Evolutionary conservation across 2,888 invertebrate species (phyloP), one percentile per base, ranked within the genome.

Genomic region (Fissipunctia ypsillon): DNA sequence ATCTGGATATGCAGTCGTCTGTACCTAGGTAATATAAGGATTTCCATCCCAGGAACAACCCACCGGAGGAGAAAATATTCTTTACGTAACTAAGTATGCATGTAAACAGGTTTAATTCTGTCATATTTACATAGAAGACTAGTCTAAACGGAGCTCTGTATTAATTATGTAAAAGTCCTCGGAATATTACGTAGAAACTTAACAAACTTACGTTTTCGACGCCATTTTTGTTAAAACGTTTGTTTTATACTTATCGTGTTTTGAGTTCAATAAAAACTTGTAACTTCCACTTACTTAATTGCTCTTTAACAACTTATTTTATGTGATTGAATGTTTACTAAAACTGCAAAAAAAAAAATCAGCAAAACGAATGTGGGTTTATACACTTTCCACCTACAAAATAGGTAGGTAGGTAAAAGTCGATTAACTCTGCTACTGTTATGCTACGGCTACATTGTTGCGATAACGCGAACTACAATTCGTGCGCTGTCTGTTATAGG

Each of bases 131-230:
- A 70, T 79, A 75, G 61, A 69, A 77, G 56, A 52, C 74, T 63
- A 64, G 71, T 72, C 69, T 74, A 64, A 81, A 81, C 63, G 35
- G 56, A 70, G 79, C 81, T 69, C 63, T 59, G 57, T 67, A 48
- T 59, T 79, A 69, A 70, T 76, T 81, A 79, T 76, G 66, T 67
- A 67, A 76, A 76, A 76, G 54, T 66, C 45, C 56, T 65, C 45
- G 22, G 80, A 65, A 78, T 80, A 80, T 80, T 61, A 68, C 56
- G 61, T 61, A 52, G 31, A 69, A 52, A 60, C 43, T 59, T 59
- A 45, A 69, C 68, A 56, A 68, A 74, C 38, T 80, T 65, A 75
- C 45, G 31, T 75, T 78, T 59, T 31, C 45, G 68, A 28, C 64
- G 16, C 41, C 19, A 41, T 31, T 73, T 67, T 64, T 60, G 54